These are phyloP conservation scores for Phalacrocorax carbo DNA, from an alignment of 2,113 vertebrate genomes.

Conservation along the genomic window DNA sequence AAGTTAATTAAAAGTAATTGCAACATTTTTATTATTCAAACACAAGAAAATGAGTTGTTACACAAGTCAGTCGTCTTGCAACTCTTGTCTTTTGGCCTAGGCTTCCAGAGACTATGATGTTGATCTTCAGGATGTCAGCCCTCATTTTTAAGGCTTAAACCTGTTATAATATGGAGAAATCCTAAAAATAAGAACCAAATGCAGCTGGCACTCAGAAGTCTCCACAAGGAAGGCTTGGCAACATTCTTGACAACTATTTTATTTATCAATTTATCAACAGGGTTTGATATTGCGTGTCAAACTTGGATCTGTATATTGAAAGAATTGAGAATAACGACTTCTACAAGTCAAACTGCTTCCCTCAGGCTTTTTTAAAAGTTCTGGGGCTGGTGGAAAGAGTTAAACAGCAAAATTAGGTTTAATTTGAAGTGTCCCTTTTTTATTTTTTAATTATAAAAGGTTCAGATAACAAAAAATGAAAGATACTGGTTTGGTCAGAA, in stretches of 20 bases:
- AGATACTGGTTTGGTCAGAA: not conserved
- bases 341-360: not conserved
- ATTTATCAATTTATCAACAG: slow-evolving; percentile 39
- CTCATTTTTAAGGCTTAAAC: not conserved
- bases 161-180: not conserved
- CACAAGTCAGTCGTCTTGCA: not conserved
- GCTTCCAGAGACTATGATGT: not conserved
- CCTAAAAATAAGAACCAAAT: slow-evolving; percentile 20
- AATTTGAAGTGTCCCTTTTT: not conserved
- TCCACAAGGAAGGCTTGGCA: slow-evolving; percentile 13
- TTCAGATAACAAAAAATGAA: not conserved
- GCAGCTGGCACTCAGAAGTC: not conserved
- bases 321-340: not conserved
- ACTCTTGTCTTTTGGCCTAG: not conserved
- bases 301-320: not conserved
- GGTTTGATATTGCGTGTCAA: not conserved
- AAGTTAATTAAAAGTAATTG: slow-evolving; percentile 15
- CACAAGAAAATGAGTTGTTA: not conserved
- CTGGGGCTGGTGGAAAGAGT: not conserved
- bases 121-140: not conserved
- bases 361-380: not conserved
- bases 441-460: not conserved
- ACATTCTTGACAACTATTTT: slow-evolving; percentile 41
- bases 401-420: not conserved
- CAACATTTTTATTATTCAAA: not conserved